phyloP scores from a whole-genome alignment of 2,113 vertebrate genomes.

The Calypte anna region DNA sequence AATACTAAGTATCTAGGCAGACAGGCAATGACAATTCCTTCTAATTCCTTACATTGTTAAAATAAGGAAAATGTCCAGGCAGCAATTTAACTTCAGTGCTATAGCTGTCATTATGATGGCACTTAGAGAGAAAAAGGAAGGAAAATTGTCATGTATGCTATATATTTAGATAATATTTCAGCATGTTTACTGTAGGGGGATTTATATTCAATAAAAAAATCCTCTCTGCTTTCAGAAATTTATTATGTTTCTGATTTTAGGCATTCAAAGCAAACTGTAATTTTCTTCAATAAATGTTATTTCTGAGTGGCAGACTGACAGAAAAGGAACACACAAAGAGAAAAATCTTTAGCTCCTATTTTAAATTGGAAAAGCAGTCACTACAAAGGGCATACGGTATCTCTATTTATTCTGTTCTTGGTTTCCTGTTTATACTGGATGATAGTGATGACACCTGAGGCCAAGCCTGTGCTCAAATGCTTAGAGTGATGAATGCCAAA shows the following conservation, averaged over 20 bases:
- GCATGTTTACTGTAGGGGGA: background rate
- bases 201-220: background rate
- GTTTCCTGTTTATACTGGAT: background rate
- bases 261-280: constrained; percentile 3
- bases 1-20: constrained; percentile 9
- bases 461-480: background rate
- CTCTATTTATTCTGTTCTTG: background rate
- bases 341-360: background rate
- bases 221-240: background rate
- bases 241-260: background rate
- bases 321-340: background rate
- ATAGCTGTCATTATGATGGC: background rate
- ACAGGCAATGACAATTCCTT: constrained; percentile 6
- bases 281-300: constrained; percentile 25
- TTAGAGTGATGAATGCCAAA: background rate
- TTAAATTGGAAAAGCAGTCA: background rate
- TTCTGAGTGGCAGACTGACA: background rate
- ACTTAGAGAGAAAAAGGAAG: constrained; percentile 15
- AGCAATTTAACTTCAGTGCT: background rate
- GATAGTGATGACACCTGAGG: background rate
- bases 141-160: constrained; percentile 2
- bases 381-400: background rate
- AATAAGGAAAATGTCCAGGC: constrained; percentile 9
- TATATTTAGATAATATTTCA: constrained; percentile 13
- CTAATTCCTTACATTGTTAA: constrained; percentile 34